Base-by-base conservation (phyloP, 1,140 invertebrate genomes). In the Aradophagus sp. region DNA sequence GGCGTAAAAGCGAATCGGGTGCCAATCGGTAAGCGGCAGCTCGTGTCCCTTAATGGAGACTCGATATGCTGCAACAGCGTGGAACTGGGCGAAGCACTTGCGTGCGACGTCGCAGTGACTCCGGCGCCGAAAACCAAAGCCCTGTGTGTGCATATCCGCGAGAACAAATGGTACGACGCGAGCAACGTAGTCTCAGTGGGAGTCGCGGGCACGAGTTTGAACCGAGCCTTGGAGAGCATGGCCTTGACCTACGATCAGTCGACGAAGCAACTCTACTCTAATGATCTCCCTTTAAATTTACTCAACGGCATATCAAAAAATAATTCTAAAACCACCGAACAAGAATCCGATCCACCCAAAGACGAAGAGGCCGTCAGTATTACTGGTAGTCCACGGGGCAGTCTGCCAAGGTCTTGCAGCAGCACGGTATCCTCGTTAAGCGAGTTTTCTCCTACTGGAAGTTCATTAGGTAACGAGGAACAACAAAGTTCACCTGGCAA, bases 361-460 rank as follows among this genome's bases (percentile, higher is more conserved):
- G 59, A 73, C 5, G 71, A 73, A 13, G 71, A 69, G 5, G 20
- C 65, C n/a, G 29, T 65, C n/a, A 82, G 78, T 61, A 58, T 70
- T 1, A 86, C 79, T 39, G 84, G 82, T 41, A 80, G 86, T 73
- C 86, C 87, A 13, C 80, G 80, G 62, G 80, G 83, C 29, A 87
- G 71, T 75, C 78, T 81, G 58, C 81, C 76, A 67, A 74, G 83
- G 14, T 87, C 85, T 5, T 87, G 85, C 58, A 87, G 86, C 14
- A 88, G 87, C 52, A 87, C 86, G 19, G 80, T 87, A 31, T 88
- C 87, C 26, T 87, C 82, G 26, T 61, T 86, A 19, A 87, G 87
- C 56, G 86, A 87, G 61, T 82, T 85, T 16, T 88, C 86, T 36
- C 81, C 85, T 2, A 84, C 82, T 32, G 84, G 85, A 12, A 87